Conservation (phyloP, 2,797 vertebrate genomes). For the Babyrousa celebensis region DNA sequence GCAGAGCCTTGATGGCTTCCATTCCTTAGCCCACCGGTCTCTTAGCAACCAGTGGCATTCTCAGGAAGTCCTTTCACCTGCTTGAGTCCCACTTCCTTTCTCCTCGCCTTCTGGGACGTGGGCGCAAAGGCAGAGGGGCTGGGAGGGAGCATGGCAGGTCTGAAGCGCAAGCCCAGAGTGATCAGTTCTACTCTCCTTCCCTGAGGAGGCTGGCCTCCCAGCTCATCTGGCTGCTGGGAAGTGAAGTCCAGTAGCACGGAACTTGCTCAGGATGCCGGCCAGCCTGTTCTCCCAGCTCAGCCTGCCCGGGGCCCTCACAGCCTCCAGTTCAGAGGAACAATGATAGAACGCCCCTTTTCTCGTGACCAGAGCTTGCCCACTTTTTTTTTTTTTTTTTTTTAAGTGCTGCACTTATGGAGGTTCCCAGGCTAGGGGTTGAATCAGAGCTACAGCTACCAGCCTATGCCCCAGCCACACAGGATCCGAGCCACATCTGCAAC, state of each 20-base stretch:
- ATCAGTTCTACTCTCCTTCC: background rate
- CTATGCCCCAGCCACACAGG: too few species aligned
- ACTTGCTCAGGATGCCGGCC: background rate
- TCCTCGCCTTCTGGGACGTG: background rate
- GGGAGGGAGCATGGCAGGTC: rapidly evolving
- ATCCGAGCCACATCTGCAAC: too few species aligned
- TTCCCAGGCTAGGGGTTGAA: too few species aligned
- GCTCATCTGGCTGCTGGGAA: background rate
- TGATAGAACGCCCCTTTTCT: background rate
- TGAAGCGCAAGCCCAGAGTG: background rate
- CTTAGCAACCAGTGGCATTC: conserved; percentile 86
- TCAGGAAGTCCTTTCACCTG: conserved; percentile 78
- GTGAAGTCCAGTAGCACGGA: background rate
- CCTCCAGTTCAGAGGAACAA: background rate
- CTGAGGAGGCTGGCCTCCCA: rapidly evolving
- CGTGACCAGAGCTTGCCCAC: background rate
- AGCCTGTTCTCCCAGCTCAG: background rate
- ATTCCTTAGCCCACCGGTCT: conserved; percentile 82
- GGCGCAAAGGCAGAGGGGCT: background rate
- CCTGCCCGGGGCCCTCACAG: background rate
- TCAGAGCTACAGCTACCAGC: too few species aligned
- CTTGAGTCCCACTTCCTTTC: conserved; percentile 63
- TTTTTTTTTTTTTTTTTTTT: too few species aligned
- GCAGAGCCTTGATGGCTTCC: conserved; percentile 82
- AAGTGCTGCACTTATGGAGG: too few species aligned